Base-by-base conservation (phyloP, 1,140 invertebrate species). In the Drosophila biarmipes region DNA sequence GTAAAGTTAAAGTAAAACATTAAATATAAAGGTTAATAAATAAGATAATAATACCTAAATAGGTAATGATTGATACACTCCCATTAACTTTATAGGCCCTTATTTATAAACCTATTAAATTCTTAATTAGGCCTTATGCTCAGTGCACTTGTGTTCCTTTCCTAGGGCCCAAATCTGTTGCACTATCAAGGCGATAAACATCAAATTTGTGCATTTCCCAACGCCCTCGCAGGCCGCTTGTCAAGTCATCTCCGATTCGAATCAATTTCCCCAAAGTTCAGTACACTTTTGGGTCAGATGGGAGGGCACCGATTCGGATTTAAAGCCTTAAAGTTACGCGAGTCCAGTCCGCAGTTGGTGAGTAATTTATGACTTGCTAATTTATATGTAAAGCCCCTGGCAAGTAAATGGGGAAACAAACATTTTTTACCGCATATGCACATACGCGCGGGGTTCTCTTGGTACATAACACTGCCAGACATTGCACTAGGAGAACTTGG, bases 241-340 rank as follows among this genome's bases (percentile, higher is more conserved):
- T 87, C 82, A 87, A 82, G 82, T 73, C 82, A 89, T 87, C 82
- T 87, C 82, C 82, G 82, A 87, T 84, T 84, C 68, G 57, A 80
- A 90, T 89, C 79, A 89, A 89, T 89, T 87, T 80, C 72, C 63
- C 64, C 61, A 71, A 89, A 89, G 84, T 89, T 89, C 85, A 89
- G 42, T 89, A 89, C 84, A 84, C 85, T 89, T 89, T 89, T 84
- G 79, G 80, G 84, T 89, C 85, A 89, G 46, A 40, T 45, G 55
- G 38, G 5, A 14, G 29, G 38, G 21, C 17, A 1, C 11, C 31
- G 51, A 37, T 15, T 52, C 68, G 71, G 58, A 19, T 12, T 53
- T 77, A 74, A 69, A 71, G 73, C 77, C 58, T 81, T 84, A 81
- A 78, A 61, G 59, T 29, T 48, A 52, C 64, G 63, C 58, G 37